Conservation (phyloP, 2,797 vertebrate genomes). For the Cynodonichthys magdalenae region DNA sequence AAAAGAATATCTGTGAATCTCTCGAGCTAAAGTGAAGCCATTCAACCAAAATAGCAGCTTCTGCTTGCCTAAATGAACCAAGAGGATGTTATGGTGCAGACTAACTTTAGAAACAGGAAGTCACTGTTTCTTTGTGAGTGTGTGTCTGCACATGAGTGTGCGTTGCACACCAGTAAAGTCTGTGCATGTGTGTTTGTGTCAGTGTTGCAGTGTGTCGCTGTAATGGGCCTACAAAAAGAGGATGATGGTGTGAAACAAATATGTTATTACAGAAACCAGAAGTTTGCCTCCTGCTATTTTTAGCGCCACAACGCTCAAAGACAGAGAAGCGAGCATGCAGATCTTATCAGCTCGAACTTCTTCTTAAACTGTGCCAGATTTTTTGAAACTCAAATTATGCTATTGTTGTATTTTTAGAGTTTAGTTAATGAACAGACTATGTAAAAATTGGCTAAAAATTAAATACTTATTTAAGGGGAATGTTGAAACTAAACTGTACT, state of each 20-base stretch:
- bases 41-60: conserved; percentile 77
- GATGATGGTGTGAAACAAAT: conserved; percentile 76
- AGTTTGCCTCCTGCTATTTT: conserved; percentile 77
- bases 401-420: conserved; percentile 4
- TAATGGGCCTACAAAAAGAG: conserved; percentile 66
- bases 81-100: conserved; percentile 79
- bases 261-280: conserved; percentile 79
- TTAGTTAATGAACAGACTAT: background rate
- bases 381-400: conserved; percentile 13
- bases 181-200: conserved; percentile 30
- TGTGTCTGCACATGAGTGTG: conserved; percentile 13
- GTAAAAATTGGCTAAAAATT: background rate
- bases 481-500: conserved; percentile 8
- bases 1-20: conserved; percentile 48
- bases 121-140: conserved; percentile 63
- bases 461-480: background rate
- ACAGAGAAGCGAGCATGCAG: conserved; percentile 43
- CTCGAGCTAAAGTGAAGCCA: conserved; percentile 41
- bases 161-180: conserved; percentile 6
- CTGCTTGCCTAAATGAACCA: conserved; percentile 74
- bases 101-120: conserved; percentile 83
- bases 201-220: conserved; percentile 38
- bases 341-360: conserved; percentile 50
- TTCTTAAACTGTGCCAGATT: conserved; percentile 39
- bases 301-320: conserved; percentile 57